These are phyloP conservation scores for Chelonus formosanus DNA, from an alignment of 2,888 invertebrate genomes.

Conservation along the genomic window DNA sequence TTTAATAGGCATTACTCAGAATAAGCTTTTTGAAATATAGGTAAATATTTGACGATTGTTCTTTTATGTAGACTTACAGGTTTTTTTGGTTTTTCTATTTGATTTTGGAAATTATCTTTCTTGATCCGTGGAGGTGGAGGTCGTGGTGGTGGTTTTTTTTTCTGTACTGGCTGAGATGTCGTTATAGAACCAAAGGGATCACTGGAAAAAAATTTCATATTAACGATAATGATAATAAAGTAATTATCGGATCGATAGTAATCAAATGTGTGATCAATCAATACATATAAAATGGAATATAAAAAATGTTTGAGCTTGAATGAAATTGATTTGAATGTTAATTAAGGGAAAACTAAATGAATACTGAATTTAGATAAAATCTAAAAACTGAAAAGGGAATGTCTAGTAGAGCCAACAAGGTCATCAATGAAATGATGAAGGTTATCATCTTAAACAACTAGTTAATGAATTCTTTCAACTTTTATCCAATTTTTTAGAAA, in stretches of 20 bases:
- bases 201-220: constrained; percentile 44
- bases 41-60: constrained; percentile 11
- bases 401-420: no score
- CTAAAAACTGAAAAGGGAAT: no score
- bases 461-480: no score
- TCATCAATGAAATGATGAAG: no score
- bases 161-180: constrained; percentile 67
- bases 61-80: constrained; percentile 45
- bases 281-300: not conserved
- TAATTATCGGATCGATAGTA: not conserved
- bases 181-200: constrained; percentile 62
- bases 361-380: no score
- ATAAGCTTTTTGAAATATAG: no score
- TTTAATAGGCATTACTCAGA: no score
- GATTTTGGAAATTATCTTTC: constrained; percentile 45
- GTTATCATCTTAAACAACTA: no score
- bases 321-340: no score
- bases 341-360: no score
- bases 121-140: constrained; percentile 75
- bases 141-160: constrained; percentile 77
- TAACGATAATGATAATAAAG: constrained; percentile 15
- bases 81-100: constrained; percentile 56
- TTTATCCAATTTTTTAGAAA: no score
- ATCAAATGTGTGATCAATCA: constrained; percentile 13
- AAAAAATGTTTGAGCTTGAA: no score